Conservation (phyloP, 1,140 invertebrate species). For the Melipona quadrifasciata region DNA sequence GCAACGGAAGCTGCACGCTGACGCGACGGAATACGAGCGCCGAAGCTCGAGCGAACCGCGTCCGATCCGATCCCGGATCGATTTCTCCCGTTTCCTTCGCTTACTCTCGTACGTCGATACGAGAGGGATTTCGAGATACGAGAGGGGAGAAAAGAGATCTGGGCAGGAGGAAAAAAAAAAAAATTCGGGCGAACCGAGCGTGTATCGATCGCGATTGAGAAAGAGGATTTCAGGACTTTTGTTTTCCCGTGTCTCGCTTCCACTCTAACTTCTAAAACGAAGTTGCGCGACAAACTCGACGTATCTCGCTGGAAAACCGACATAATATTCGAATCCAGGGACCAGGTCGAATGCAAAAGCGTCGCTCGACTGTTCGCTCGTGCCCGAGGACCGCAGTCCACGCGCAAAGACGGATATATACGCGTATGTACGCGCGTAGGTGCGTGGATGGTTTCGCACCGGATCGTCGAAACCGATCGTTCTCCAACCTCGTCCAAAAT, state of each 20-base stretch:
- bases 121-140: too few species aligned
- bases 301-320: neutral
- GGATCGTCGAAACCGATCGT: too few species aligned
- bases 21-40: constrained; percentile 18
- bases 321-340: constrained; percentile 9
- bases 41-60: constrained; percentile 12
- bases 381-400: constrained; percentile 22
- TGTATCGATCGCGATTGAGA: neutral
- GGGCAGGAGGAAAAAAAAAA: neutral
- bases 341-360: constrained; percentile 22
- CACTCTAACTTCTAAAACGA: neutral
- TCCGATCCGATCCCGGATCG: constrained; percentile 14
- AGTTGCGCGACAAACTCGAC: neutral
- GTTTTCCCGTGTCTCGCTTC: neutral
- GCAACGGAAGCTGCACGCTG: constrained; percentile 22
- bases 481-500: constrained; percentile 80
- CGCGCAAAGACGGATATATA: constrained; percentile 37
- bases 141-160: neutral
- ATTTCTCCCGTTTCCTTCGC: neutral
- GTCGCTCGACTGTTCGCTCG: constrained; percentile 43
- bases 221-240: neutral
- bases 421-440: constrained; percentile 13
- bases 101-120: neutral
- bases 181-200: neutral
- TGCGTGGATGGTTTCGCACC: constrained; percentile 41